Percentiles rank a stretch among this genome's conserved stretches.
phyloP scores from a whole-genome alignment of 2,113 vertebrate species.

The Laterallus jamaicensis region DNA sequence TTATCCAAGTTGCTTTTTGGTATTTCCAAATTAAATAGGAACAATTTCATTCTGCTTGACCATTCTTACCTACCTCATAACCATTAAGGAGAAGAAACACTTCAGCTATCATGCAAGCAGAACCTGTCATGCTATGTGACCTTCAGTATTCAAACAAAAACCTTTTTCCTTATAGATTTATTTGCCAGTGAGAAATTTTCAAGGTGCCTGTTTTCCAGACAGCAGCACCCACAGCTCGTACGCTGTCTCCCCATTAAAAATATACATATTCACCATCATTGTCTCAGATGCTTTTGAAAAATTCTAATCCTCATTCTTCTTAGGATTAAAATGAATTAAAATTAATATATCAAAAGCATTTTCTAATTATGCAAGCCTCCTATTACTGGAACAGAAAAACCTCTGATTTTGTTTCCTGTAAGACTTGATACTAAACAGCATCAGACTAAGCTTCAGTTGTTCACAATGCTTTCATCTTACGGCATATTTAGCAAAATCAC shows the following conservation, averaged over 20 bases:
- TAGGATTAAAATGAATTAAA: background rate
- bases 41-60: background rate
- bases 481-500: background rate
- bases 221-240: background rate
- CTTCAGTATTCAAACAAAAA: background rate
- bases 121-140: background rate
- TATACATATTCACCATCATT: background rate
- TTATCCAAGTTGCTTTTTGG: background rate
- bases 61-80: background rate
- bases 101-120: background rate
- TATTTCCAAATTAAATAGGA: background rate
- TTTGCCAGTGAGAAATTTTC: background rate
- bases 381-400: background rate
- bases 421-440: background rate
- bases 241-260: background rate
- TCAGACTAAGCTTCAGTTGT: background rate
- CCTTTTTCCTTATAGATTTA: background rate
- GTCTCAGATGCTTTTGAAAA: background rate
- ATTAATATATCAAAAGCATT: background rate
- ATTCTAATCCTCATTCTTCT: background rate
- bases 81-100: background rate
- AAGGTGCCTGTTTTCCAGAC: background rate
- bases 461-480: background rate
- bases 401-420: background rate
- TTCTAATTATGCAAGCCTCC: background rate